Evolutionary conservation across 2,797 vertebrate species (phyloP).

Genomic region (Leuciscus waleckii): DNA sequence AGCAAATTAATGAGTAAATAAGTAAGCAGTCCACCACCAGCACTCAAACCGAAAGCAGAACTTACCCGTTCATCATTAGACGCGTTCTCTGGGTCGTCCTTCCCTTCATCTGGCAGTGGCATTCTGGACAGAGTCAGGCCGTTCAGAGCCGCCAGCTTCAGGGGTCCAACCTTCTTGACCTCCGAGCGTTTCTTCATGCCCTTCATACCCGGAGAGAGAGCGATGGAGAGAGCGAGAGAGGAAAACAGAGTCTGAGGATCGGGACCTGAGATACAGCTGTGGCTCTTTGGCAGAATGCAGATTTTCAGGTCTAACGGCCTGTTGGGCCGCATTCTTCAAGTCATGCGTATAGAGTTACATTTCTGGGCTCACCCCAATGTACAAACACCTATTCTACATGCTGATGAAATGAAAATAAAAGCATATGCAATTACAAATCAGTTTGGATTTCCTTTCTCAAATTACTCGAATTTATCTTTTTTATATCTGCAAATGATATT

Average conservation of each 20-base stretch:
- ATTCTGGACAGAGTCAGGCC: slow-evolving; percentile 87
- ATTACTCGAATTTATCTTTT: background rate
- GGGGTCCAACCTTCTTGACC: slow-evolving; percentile 90
- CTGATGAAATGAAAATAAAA: slow-evolving; percentile 2
- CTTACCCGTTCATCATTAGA: slow-evolving; percentile 94
- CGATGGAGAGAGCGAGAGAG: slow-evolving; percentile 25
- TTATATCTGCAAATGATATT: background rate
- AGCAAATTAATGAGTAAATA: background rate
- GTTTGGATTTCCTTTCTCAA: background rate
- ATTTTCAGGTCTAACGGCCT: background rate
- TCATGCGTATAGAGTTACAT: background rate
- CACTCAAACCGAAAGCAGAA: background rate
- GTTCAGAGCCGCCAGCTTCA: slow-evolving; percentile 91
- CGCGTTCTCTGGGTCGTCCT: slow-evolving; percentile 85
- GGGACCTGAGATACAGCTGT: background rate
- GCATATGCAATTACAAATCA: background rate
- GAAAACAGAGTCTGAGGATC: background rate
- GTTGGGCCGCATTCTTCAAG: slow-evolving; percentile 46
- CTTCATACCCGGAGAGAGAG: slow-evolving; percentile 69
- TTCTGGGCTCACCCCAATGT: background rate
- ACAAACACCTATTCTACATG: slow-evolving; percentile 25
- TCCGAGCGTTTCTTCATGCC: slow-evolving; percentile 93
- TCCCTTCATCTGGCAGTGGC: slow-evolving; percentile 84
- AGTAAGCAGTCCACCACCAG: too few relatives aligned
- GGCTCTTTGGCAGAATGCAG: slow-evolving; percentile 31